Evolutionary conservation across 2,888 invertebrate species (phyloP).

Genomic region (Drosophila niveifrons): DNA sequence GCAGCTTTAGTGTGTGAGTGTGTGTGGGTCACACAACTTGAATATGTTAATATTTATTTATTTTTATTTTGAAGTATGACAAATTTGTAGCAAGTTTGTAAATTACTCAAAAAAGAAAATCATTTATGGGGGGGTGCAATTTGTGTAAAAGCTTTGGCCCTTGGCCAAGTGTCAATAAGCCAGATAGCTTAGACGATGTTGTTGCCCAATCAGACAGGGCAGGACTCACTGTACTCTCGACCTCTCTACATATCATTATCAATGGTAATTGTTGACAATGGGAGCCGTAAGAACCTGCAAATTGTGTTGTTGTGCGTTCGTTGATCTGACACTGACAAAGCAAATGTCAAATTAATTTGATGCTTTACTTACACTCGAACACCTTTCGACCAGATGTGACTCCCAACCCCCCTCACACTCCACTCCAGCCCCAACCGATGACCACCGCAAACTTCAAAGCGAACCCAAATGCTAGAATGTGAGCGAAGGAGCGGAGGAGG

Average conservation of each 20-base stretch:
- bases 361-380: slow-evolving; percentile 67
- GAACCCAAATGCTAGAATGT: slow-evolving; percentile 28
- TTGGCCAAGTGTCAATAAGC: slow-evolving; percentile 66
- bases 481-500: slow-evolving; percentile 5
- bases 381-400: slow-evolving; percentile 46
- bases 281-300: slow-evolving; percentile 21
- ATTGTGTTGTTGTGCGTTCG: slow-evolving; percentile 40
- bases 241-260: slow-evolving; percentile 51
- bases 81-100: slow-evolving; percentile 6
- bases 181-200: slow-evolving; percentile 38
- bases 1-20: slow-evolving; percentile 12
- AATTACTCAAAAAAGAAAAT: slow-evolving; percentile 1
- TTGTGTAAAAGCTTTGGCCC: slow-evolving; percentile 55
- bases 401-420: not conserved
- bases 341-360: slow-evolving; percentile 81
- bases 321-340: slow-evolving; percentile 73
- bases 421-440: not conserved
- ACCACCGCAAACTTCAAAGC: slow-evolving; percentile 63
- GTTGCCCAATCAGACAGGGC: slow-evolving; percentile 6
- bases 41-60: slow-evolving; percentile 31
- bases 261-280: slow-evolving; percentile 40
- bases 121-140: slow-evolving; percentile 36
- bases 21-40: not conserved
- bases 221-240: not conserved
- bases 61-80: slow-evolving; percentile 21